Evolutionary conservation across 2,797 vertebrate species (phyloP).

Genomic region (Cichlasoma orientale): DNA sequence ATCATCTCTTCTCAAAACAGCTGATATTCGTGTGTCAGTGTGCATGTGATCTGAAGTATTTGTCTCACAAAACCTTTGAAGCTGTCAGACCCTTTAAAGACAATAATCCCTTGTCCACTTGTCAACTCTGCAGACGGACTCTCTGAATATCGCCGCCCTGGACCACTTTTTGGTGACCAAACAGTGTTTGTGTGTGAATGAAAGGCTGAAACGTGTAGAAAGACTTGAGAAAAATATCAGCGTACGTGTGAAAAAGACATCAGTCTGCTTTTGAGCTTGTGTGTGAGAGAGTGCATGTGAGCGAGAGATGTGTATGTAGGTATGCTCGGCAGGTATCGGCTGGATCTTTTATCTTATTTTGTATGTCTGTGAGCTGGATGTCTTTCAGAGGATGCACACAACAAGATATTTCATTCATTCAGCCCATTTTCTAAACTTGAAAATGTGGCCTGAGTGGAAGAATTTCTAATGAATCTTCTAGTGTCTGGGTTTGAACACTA

Average conservation of each 20-base stretch:
- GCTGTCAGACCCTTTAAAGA: slow-evolving; percentile 67
- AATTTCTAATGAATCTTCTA: slow-evolving; percentile 24
- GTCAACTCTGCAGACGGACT: background rate
- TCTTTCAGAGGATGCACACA: slow-evolving; percentile 23
- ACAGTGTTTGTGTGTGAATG: background rate
- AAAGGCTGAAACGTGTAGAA: background rate
- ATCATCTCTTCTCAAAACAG: slow-evolving; percentile 40
- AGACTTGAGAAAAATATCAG: background rate
- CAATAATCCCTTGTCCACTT: background rate
- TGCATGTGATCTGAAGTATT: slow-evolving; percentile 33
- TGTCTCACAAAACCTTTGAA: slow-evolving; percentile 35
- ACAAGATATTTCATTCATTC: slow-evolving; percentile 38
- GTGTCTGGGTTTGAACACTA: slow-evolving; percentile 36
- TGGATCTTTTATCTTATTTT: slow-evolving; percentile 32
- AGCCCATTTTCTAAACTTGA: slow-evolving; percentile 21
- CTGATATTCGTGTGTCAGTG: slow-evolving; percentile 36
- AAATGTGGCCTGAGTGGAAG: slow-evolving; percentile 36
- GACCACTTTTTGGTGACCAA: background rate
- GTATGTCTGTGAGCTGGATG: slow-evolving; percentile 30
- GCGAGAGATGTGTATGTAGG: background rate
- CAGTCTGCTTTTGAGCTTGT: slow-evolving; percentile 18
- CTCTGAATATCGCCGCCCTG: background rate
- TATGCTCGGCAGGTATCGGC: slow-evolving; percentile 29
- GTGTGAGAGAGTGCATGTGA: slow-evolving; percentile 8
- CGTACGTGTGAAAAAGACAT: background rate